Conservation (phyloP, 1,140 invertebrate species). For the Ericerus pela region DNA sequence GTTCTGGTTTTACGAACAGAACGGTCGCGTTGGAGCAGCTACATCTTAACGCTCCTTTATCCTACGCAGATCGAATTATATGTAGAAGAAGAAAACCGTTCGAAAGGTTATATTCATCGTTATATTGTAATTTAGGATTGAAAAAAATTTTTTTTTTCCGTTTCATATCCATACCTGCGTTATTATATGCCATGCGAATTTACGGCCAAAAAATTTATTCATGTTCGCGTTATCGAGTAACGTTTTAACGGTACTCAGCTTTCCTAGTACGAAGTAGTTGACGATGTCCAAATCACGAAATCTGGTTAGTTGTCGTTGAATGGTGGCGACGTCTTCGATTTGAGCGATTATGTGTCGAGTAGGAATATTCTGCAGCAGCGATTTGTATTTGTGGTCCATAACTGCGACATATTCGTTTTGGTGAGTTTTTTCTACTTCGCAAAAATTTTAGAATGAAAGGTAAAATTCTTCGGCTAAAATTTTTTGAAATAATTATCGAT, state of each 20-base stretch:
- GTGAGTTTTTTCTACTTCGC: too few species aligned
- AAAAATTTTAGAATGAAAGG: not conserved
- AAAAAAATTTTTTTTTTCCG: not conserved
- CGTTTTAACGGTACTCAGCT: conserved; percentile 47
- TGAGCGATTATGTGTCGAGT: conserved; percentile 67
- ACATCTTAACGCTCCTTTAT: conserved; percentile 48
- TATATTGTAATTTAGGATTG: not conserved
- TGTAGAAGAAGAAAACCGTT: not conserved
- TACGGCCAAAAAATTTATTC: conserved; percentile 33
- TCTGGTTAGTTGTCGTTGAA: conserved; percentile 47
- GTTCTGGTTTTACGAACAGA: conserved; percentile 45
- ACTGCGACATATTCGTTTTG: too few species aligned
- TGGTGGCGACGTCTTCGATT: conserved; percentile 36
- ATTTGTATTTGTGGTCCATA: conserved; percentile 86
- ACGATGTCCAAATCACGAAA: conserved; percentile 68
- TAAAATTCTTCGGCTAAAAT: too few species aligned
- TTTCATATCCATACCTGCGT: conserved; percentile 33
- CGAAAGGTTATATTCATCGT: not conserved
- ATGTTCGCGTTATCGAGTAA: conserved; percentile 42
- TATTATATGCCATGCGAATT: conserved; percentile 46
- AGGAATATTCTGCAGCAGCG: conserved; percentile 68
- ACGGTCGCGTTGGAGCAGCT: conserved; percentile 52
- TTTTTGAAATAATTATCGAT: too few species aligned
- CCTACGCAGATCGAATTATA: conserved; percentile 31
- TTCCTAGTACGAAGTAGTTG: conserved; percentile 70